phyloP scores from a whole-genome alignment of 2,888 invertebrate genomes.

The Tricholauxania praeusta region DNA sequence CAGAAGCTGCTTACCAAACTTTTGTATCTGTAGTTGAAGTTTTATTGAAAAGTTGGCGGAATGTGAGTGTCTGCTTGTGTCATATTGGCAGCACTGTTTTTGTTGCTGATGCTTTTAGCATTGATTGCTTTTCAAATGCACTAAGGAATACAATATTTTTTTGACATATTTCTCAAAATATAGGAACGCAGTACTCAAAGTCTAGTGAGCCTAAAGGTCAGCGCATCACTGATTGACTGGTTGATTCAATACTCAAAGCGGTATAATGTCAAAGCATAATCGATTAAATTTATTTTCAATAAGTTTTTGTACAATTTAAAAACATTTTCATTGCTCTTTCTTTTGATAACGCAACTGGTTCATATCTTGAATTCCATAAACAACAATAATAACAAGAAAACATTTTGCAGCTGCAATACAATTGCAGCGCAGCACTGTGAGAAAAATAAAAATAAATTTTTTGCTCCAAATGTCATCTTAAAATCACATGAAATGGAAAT shows the following conservation, averaged over 20 bases:
- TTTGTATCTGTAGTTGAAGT: constrained; percentile 22
- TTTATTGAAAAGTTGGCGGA: neutral
- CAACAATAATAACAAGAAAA: too few species aligned
- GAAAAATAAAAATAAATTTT: neutral
- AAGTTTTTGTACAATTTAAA: too few species aligned
- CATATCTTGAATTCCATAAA: too few species aligned
- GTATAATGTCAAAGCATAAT: too few species aligned
- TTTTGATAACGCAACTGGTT: too few species aligned
- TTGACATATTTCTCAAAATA: constrained; percentile 2
- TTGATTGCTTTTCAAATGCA: constrained; percentile 27
- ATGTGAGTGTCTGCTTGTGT: neutral
- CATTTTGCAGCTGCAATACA: too few species aligned
- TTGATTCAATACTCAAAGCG: too few species aligned
- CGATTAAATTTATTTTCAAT: too few species aligned
- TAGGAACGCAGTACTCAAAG: too few species aligned
- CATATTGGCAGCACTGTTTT: constrained; percentile 1
- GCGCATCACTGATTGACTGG: neutral
- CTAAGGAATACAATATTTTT: constrained; percentile 39
- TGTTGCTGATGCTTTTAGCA: constrained; percentile 7
- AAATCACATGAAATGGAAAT: neutral
- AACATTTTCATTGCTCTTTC: too few species aligned
- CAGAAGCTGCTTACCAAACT: neutral
- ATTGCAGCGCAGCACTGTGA: neutral
- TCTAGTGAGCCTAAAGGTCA: neutral
- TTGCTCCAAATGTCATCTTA: too few species aligned